Evolutionary conservation across 2,113 vertebrate genomes (phyloP).

Genomic region (Abramis brama): DNA sequence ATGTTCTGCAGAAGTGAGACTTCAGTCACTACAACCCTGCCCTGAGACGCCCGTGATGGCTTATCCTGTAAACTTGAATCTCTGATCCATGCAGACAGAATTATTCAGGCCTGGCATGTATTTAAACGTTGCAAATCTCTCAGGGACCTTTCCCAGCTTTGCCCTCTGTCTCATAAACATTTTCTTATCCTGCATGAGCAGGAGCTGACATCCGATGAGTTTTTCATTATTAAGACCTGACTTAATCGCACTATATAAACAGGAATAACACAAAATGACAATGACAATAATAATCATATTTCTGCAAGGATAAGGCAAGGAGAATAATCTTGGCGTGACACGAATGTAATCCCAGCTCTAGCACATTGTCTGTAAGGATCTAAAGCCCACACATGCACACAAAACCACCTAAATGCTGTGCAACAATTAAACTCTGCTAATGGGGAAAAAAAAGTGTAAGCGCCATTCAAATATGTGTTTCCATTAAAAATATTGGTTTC

Average conservation of each 20-base stretch:
- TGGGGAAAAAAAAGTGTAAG: not conserved
- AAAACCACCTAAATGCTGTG: not conserved
- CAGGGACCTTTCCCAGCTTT: slow-evolving; percentile 26
- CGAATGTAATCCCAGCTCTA: slow-evolving; percentile 54
- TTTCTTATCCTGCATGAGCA: slow-evolving; percentile 62
- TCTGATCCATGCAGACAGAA: slow-evolving; percentile 46
- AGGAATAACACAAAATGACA: slow-evolving; percentile 71
- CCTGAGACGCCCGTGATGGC: slow-evolving; percentile 56
- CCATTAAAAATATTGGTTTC: slow-evolving; percentile 3
- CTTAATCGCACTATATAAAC: slow-evolving; percentile 67
- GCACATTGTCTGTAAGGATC: slow-evolving; percentile 49
- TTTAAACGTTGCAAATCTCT: slow-evolving; percentile 48
- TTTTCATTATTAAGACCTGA: slow-evolving; percentile 76
- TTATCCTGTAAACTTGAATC: slow-evolving; percentile 55
- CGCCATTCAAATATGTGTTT: not conserved
- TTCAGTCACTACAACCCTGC: slow-evolving; percentile 33
- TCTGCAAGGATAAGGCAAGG: slow-evolving; percentile 59
- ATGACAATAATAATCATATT: slow-evolving; percentile 53
- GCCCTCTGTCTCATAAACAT: slow-evolving; percentile 72
- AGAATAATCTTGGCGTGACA: slow-evolving; percentile 47
- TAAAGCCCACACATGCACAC: slow-evolving; percentile 29
- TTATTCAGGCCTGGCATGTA: slow-evolving; percentile 41
- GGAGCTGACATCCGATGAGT: slow-evolving; percentile 77
- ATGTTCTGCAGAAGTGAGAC: slow-evolving; percentile 17
- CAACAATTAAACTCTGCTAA: slow-evolving; percentile 26